Base-by-base conservation (phyloP, 2,797 vertebrate genomes). In the Pangasius sanitwongsei region DNA sequence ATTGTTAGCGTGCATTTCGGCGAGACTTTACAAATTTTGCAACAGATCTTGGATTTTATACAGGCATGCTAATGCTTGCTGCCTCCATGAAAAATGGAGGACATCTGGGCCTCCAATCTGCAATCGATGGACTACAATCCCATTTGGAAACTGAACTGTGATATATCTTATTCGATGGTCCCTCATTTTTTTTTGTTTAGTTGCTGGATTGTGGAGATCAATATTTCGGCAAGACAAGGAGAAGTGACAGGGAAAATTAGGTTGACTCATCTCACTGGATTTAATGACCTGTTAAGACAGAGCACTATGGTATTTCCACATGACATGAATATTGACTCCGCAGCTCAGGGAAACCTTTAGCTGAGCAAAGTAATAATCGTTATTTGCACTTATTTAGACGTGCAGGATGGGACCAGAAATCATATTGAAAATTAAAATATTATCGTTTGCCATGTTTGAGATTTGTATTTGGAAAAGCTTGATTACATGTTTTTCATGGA, bases 81-180 rank as follows among this genome's bases (percentile, higher is more conserved):
- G 82, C 20, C 77, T 31, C 37, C 61, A 80, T 87, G 61, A 89
- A 41, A 70, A 85, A 87, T 84, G 81, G 80, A 84, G 28, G 59
- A 77, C 13, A 74, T 89, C 70, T 87, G 89, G 15, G 18, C 53
- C 82, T 50, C 89, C 82, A 72, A 75, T 69, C 72, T 87, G 86
- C 89, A 87, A 85, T 89, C 86, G 34, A 69, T 83, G 63, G 75
- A 78, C 63, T 69, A 87, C 61, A 84, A 75, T 78, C 86, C 72
- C 81, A 61, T 89, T 69, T 70, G 82, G 59, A 87, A 69, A 69
- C 3, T 31, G 16, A 67, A 48, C 59, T 83, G 80, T 77, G 80
- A 61, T 77, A 31, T 34, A 55, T 83, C 61, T 77, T 80, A 75
- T 74, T 75, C 15, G n/a, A 57, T 55, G 61, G 67, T 53, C n/a